Evolutionary conservation across 2,888 invertebrate species (phyloP).

Genomic region (Tipula vernalis): DNA sequence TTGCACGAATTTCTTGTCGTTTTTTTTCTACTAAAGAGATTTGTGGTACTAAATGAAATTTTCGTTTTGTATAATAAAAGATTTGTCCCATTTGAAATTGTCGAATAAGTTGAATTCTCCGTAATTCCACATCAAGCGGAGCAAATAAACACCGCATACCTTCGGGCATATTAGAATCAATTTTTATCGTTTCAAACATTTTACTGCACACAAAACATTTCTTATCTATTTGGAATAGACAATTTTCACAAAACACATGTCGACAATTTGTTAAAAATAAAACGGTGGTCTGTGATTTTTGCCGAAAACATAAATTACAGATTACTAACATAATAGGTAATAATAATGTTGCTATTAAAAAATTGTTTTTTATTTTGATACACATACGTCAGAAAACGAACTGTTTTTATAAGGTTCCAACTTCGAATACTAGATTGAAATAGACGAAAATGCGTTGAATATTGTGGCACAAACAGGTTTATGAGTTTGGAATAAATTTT

Average conservation of each 20-base stretch:
- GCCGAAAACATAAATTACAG: background rate
- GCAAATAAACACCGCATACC: background rate
- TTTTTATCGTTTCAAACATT: background rate
- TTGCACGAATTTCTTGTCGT: background rate
- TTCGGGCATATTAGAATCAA: background rate
- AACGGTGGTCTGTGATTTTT: background rate
- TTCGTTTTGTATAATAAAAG: background rate
- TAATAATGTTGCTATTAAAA: background rate
- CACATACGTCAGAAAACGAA: too few species aligned
- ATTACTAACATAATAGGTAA: background rate
- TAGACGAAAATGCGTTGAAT: too few species aligned
- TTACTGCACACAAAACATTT: background rate
- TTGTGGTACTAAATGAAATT: background rate
- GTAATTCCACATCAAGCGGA: background rate
- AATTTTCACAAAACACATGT: background rate
- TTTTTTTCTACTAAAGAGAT: background rate
- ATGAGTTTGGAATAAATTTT: too few species aligned
- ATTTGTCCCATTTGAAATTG: background rate
- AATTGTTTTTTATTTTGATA: too few species aligned
- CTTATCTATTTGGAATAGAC: background rate
- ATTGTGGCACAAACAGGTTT: too few species aligned
- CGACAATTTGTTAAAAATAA: background rate
- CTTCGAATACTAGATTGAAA: too few species aligned
- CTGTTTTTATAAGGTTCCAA: too few species aligned
- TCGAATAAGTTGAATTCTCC: background rate